Base-by-base conservation (phyloP, 2,888 invertebrate genomes). In the Acheta domesticus region DNA sequence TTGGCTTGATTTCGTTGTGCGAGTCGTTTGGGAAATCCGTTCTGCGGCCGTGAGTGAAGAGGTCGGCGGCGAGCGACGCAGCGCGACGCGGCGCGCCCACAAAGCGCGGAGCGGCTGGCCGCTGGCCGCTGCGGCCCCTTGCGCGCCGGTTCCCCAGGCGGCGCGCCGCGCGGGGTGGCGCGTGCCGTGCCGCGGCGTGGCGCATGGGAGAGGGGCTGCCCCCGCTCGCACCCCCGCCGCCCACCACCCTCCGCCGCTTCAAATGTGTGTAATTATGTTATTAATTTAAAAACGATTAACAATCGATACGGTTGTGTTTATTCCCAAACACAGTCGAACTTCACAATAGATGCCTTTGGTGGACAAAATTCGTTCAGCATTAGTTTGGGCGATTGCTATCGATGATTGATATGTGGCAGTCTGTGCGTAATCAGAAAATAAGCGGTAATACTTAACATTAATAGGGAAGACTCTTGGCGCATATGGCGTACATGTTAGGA, bases 221-320 rank as follows among this genome's bases (percentile, higher is more conserved):
- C 16, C 14, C 62, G 62, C 62, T 4, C 4, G 62, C 14, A 14
- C 62, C 14, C n/a, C 8, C 62, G 62, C 19, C 50, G 62, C 62
- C 3, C n/a, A 14, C 62, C 62, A 0, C 62, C 14, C 62, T 12
- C 62, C 4, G 62, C 62, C 62, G 62, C 62, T n/a, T 62, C 62
- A 62, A 62, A 62, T n/a, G 62, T 8, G 62, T 62, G 62, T 62
- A 62, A 62, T 62, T 62, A 62, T 19, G 62, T 62, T 62, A 62
- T 62, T 62, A 62, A 62, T 62, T 62, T 62, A 62, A 62, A 62
- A 62, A 62, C n/a, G 62, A 62, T 62, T 62, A 62, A 62, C 62
- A 62, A 62, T 62, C 62, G 62, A 62, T 62, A 62, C 62, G 3
- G 62, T 62, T 62, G 16, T n/a, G 62, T 62, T 62, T 12, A 62